phyloP scores from a whole-genome alignment of 2,113 vertebrate genomes.

The Stigmatopora nigra region DNA sequence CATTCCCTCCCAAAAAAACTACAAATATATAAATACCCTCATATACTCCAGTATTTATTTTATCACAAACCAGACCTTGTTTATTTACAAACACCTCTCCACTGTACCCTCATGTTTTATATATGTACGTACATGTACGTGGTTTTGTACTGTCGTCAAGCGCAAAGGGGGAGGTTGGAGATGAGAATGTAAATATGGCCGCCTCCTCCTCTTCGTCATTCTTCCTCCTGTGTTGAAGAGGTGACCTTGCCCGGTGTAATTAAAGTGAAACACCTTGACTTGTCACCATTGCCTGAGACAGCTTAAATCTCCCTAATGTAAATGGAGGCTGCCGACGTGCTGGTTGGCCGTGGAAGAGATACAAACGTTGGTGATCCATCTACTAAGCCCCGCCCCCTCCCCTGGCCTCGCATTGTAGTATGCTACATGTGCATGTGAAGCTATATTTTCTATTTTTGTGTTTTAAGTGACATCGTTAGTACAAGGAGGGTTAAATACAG shows the following conservation, averaged over 20 bases:
- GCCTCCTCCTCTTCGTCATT: constrained; percentile 28
- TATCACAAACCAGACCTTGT: constrained; percentile 52
- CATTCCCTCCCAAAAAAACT: constrained; percentile 57
- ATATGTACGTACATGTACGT: constrained; percentile 11
- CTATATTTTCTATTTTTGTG: constrained; percentile 8
- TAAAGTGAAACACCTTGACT: constrained; percentile 81
- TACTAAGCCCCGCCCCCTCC: constrained; percentile 32
- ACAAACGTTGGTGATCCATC: constrained; percentile 73
- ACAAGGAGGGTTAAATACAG: too few relatives aligned
- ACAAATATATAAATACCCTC: constrained; percentile 50
- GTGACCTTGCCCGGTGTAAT: constrained; percentile 78
- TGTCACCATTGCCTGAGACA: constrained; percentile 76
- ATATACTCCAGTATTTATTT: constrained; percentile 60
- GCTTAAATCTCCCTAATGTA: constrained; percentile 81
- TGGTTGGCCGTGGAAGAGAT: constrained; percentile 69
- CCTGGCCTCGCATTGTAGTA: background rate
- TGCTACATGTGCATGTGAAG: constrained; percentile 17
- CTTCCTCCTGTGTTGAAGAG: constrained; percentile 51
- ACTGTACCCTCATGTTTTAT: background rate
- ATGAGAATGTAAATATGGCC: constrained; percentile 59
- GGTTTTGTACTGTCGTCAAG: constrained; percentile 36
- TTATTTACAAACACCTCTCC: constrained; percentile 16
- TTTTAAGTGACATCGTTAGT: constrained; percentile 7
- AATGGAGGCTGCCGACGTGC: constrained; percentile 69
- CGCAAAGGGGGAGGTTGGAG: constrained; percentile 28